Evolutionary conservation across 2,113 vertebrate species (phyloP), one percentile per base, ranked within the genome.

Genomic region (Cardinalis cardinalis): DNA sequence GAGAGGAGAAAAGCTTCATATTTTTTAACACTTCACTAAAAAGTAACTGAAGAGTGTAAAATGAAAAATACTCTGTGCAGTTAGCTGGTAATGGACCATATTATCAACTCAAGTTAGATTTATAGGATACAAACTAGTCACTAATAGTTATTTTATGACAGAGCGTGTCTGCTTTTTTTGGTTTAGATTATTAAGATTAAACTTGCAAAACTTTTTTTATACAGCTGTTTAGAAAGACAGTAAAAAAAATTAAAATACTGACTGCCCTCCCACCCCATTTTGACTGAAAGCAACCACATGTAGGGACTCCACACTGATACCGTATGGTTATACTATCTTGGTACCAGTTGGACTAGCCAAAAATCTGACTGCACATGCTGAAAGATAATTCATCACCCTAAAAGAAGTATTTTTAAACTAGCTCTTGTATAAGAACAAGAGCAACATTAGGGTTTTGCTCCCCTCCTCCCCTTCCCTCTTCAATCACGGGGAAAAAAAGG

Each of bases 41-140:
- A 98, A 98, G 98, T 98, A 98, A 98, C 96, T 97, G 98, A 97
- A 97, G 97, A 96, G 97, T 97, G 97, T 98, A 98, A 98, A 98
- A 98, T 98, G 98, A 98, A 98, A 98, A 98, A 98, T 98, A 98
- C 97, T 97, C 97, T 97, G 96, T 97, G 97, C 97, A 98, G 97
- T 98, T 98, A 98, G 98, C 97, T 98, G 98, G 98, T 98, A 98
- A 98, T 98, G 98, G 98, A 98, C 97, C 98, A 98, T 98, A 98
- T 98, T 98, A 98, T 98, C 98, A 98, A 98, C 97, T 98, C 97
- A 97, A 97, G 97, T 98, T 98, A 97, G 97, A 98, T 98, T 98
- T 98, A 98, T 97, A 97, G 97, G 97, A 98, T 97, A 98, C 97
- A 98, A 98, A 98, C 98, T 98, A 98, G 98, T 98, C 97, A 97